These are phyloP conservation scores for Bhutanitis thaidina DNA, from an alignment of 2,888 invertebrate species.

Conservation along the genomic window DNA sequence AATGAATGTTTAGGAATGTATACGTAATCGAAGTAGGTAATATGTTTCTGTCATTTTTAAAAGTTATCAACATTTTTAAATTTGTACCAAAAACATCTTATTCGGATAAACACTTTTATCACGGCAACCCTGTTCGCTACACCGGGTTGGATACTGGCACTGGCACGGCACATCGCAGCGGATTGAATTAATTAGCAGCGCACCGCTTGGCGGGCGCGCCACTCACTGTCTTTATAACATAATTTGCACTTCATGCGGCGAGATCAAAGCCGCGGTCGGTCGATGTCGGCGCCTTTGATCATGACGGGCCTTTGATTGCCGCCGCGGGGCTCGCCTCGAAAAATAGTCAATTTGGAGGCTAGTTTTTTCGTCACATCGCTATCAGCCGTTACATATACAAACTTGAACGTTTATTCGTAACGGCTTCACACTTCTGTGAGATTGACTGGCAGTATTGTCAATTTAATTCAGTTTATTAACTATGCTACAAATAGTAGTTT, in stretches of 20 bases:
- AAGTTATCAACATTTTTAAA: too few relatives aligned
- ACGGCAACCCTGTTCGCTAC: constrained; percentile 8
- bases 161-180: constrained; percentile 33
- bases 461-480: too few relatives aligned
- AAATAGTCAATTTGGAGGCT: constrained; percentile 73
- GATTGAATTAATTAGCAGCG: constrained; percentile 74
- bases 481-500: too few relatives aligned
- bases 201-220: constrained; percentile 61
- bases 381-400: too few relatives aligned
- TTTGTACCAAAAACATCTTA: too few relatives aligned
- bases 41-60: too few relatives aligned
- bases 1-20: too few relatives aligned
- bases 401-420: too few relatives aligned
- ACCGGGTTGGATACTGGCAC: constrained; percentile 22
- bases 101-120: too few relatives aligned
- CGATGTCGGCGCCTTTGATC: constrained; percentile 78
- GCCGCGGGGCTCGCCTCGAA: constrained; percentile 71
- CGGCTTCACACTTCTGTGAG: too few relatives aligned
- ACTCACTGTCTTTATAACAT: constrained; percentile 79
- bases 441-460: too few relatives aligned
- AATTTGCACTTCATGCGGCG: constrained; percentile 79
- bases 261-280: constrained; percentile 73
- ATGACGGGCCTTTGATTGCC: constrained; percentile 69
- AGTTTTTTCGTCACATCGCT: constrained; percentile 48
- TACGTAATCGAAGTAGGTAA: too few relatives aligned